These are phyloP conservation scores for Echiichthys vipera DNA, from an alignment of 2,797 vertebrate genomes.

Conservation along the genomic window DNA sequence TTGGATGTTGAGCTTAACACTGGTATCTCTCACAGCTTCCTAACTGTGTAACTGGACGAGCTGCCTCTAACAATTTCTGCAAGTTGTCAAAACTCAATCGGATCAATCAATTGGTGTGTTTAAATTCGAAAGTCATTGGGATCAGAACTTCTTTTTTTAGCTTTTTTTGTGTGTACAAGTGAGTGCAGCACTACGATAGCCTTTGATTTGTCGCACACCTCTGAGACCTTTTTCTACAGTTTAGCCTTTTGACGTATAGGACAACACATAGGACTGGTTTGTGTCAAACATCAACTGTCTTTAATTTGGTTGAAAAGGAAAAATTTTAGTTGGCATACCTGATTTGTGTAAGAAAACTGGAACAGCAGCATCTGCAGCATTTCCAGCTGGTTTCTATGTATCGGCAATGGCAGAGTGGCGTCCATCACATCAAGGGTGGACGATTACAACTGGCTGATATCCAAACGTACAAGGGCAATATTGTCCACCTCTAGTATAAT, in stretches of 20 bases:
- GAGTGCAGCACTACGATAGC: background rate
- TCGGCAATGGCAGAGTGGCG: background rate
- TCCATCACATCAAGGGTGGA: slow-evolving; percentile 9
- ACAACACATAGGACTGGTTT: background rate
- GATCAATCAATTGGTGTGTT: background rate
- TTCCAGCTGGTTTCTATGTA: background rate
- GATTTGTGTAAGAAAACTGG: too few species aligned
- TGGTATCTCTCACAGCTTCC: background rate
- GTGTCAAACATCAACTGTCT: background rate
- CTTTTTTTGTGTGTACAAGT: background rate
- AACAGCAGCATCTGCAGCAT: too few species aligned
- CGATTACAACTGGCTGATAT: slow-evolving; percentile 4
- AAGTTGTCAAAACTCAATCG: background rate
- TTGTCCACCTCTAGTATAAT: slow-evolving; percentile 12
- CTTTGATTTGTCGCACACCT: too few species aligned
- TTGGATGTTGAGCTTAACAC: background rate
- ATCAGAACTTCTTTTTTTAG: background rate
- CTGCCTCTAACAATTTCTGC: background rate
- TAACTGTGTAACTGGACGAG: background rate
- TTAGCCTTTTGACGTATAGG: background rate
- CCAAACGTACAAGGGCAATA: slow-evolving; percentile 13
- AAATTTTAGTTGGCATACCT: background rate
- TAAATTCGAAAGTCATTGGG: background rate
- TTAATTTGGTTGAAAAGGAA: background rate
- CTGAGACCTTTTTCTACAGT: background rate